phyloP scores from a whole-genome alignment of 2,113 vertebrate species.

The Ailurus styani region DNA sequence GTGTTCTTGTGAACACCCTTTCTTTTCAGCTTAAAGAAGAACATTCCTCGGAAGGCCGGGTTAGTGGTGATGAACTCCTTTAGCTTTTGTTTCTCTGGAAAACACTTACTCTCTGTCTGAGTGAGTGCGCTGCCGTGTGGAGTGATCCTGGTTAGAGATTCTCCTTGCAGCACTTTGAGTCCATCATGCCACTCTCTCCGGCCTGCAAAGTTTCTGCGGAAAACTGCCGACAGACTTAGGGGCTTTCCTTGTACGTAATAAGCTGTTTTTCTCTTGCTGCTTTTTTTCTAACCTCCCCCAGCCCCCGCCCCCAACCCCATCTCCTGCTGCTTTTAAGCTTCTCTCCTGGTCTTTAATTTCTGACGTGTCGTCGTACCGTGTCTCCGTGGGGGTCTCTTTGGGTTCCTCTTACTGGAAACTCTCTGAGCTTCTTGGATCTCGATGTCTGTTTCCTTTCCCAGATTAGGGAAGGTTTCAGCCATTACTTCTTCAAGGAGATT shows the following conservation, averaged over 20 bases:
- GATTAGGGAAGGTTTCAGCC: neutral
- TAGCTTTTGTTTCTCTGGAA: neutral
- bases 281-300: neutral
- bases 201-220: neutral
- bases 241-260: neutral
- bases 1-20: neutral
- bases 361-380: neutral
- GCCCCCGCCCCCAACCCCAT: neutral
- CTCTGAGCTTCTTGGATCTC: neutral
- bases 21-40: neutral
- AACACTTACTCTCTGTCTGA: neutral
- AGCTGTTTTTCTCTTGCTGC: neutral
- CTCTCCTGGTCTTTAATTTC: neutral
- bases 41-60: neutral
- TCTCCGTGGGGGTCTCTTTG: neutral
- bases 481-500: neutral
- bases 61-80: neutral
- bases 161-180: neutral
- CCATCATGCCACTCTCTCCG: neutral
- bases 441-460: neutral
- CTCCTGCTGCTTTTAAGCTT: neutral
- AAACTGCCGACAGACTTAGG: neutral
- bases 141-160: neutral
- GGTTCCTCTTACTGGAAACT: neutral
- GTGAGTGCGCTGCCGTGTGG: neutral